Percentiles rank a stretch among this genome's conserved stretches.
phyloP scores from a whole-genome alignment of 2,113 vertebrate genomes.

The Gobio gobio region DNA sequence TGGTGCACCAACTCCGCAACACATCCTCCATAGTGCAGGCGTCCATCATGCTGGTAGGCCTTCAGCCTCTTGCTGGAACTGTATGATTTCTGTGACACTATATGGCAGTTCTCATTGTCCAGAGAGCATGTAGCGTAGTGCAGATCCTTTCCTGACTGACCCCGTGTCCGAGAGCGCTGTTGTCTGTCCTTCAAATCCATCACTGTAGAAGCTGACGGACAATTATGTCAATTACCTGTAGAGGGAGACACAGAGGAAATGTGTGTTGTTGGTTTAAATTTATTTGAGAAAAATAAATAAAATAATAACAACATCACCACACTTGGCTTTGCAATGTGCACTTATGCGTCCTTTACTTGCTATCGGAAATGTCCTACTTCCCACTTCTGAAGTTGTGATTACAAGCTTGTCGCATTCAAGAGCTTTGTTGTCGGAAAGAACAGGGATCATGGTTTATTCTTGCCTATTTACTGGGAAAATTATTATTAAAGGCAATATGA shows the following conservation, averaged over 20 bases:
- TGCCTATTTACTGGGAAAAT: too few relatives aligned
- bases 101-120: constrained; percentile 83
- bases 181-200: constrained; percentile 86
- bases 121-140: constrained; percentile 83
- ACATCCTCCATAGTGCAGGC: constrained; percentile 83
- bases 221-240: constrained; percentile 39
- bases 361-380: too few relatives aligned
- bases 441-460: too few relatives aligned
- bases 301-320: too few relatives aligned
- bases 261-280: neutral
- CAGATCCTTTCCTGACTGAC: constrained; percentile 80
- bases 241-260: neutral
- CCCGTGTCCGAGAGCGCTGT: constrained; percentile 82
- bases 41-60: constrained; percentile 82
- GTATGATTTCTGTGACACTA: constrained; percentile 85
- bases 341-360: neutral
- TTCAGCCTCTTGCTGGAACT: constrained; percentile 87
- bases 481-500: too few relatives aligned
- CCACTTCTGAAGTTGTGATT: too few relatives aligned
- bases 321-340: neutral
- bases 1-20: constrained; percentile 85
- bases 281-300: too few relatives aligned
- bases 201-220: neutral
- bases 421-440: too few relatives aligned
- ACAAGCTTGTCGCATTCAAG: too few relatives aligned